Conservation (phyloP, 2,797 vertebrate genomes). For the Toxotes lorentzi region DNA sequence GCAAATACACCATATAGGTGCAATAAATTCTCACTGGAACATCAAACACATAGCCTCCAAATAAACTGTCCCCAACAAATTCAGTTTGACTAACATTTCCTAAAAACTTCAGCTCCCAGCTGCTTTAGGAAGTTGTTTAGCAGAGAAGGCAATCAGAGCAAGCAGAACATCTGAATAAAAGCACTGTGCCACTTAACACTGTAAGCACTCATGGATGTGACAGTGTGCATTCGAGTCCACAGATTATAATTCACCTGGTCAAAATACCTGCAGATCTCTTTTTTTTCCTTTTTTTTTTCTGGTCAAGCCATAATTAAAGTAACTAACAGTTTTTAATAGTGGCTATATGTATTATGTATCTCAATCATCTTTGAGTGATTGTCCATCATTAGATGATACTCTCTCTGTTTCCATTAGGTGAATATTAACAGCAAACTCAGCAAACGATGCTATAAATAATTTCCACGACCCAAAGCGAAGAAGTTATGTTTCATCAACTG, state of each 20-base stretch:
- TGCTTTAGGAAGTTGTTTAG: not conserved
- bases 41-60: not conserved
- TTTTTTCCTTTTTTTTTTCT: not conserved
- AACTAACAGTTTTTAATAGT: not conserved
- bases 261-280: not conserved
- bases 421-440: constrained; percentile 26
- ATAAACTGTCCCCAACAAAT: not conserved
- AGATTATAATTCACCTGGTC: not conserved
- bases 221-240: too few relatives aligned
- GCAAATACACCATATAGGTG: not conserved
- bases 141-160: too few relatives aligned
- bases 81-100: not conserved
- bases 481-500: not conserved
- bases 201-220: too few relatives aligned
- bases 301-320: not conserved
- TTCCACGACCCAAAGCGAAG: not conserved
- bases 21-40: not conserved
- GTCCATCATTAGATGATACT: constrained; percentile 10
- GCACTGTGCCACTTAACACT: too few relatives aligned
- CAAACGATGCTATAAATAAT: constrained; percentile 17
- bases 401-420: not conserved
- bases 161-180: too few relatives aligned
- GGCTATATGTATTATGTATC: not conserved
- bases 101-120: not conserved
- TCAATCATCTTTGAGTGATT: not conserved